These are phyloP conservation scores for Sorex maritimensis DNA, from an alignment of 2,797 vertebrate species.

Conservation along the genomic window DNA sequence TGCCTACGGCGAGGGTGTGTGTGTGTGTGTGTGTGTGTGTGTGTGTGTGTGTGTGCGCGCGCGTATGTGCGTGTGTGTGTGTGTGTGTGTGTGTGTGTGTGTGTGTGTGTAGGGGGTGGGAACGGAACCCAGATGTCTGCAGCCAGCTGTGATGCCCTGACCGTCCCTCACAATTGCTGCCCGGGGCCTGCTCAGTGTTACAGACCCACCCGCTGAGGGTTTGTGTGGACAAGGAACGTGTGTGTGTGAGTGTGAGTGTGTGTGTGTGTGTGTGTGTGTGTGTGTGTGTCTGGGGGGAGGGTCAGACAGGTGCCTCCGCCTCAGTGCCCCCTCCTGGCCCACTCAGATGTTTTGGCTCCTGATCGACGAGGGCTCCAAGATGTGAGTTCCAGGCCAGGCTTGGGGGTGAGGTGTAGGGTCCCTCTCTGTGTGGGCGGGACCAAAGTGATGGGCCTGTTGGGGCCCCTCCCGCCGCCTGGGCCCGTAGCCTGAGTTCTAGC, in stretches of 20 bases:
- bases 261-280: too few species aligned
- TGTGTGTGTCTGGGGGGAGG: too few species aligned
- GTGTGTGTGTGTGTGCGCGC: too few species aligned
- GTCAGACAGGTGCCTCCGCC: too few species aligned
- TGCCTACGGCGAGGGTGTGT: not conserved
- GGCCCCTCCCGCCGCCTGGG: not conserved
- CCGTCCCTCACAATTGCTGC: not conserved
- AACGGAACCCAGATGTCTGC: too few species aligned
- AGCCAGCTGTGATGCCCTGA: not conserved
- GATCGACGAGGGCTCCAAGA: not conserved
- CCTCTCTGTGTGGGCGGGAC: not conserved
- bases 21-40: too few species aligned
- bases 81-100: too few species aligned
- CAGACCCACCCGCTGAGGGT: not conserved
- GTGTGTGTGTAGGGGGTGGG: too few species aligned
- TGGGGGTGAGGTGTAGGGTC: not conserved
- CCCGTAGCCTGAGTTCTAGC: not conserved
- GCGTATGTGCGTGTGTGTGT: too few species aligned
- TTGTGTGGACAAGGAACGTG: not conserved
- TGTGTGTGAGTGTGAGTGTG: too few species aligned
- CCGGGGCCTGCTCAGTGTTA: not conserved
- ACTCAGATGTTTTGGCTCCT: not conserved
- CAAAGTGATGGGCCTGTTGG: not conserved
- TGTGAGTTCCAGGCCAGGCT: constrained; percentile 2
- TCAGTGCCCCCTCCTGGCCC: too few species aligned